Evolutionary conservation across 64 coral and sea anemone genomes (phyloP), one percentile per base, ranked within the genome.

Genomic region (Orbicella faveolata): DNA sequence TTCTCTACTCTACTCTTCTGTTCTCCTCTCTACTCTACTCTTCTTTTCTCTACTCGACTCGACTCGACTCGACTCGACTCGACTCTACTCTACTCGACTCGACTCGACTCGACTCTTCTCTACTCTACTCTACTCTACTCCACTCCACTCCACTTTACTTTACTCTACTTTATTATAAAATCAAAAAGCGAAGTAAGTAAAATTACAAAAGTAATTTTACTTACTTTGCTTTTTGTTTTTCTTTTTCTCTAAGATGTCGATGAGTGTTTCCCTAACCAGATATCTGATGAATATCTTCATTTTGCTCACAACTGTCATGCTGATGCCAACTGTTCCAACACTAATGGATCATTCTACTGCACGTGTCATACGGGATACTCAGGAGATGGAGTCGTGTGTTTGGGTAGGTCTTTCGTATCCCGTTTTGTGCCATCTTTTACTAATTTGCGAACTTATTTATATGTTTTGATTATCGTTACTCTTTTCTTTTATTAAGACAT

Each of bases 261-360:
- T 52, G 88, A 91, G 64, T 95, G 94, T 52, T 72, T 77, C 20
- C 61, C 89, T 21, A 66, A 88, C 36, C 16, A n/a, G 12, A 79
- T 94, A 39, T 57, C 77, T 6, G 78, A 63, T 34, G 16, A 67
- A 4, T 90, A 94, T 52, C 67, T 76, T 3, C 76, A 94, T 78
- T 82, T 94, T 3, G 82, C 81, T 63, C 89, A 95, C 41, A 95
- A 95, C 51, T 95, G 94, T 55, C 84, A 83, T 61, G 66, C 73
- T 87, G 91, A 92, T 20, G 87, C 91, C 12, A 73, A 85, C 44
- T 96, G 94, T 79, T 80, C 88, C 88, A 96, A 96, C 78, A 86
- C 84, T 39, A 87, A 93, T 36, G 94, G 94, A 52, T 96, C 94
- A 15, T 96, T 87, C 76, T 93, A 93, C 77, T 96, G 94, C 59